These are phyloP conservation scores for Discoglossus pictus DNA, from an alignment of 2,797 vertebrate species.

Conservation along the genomic window DNA sequence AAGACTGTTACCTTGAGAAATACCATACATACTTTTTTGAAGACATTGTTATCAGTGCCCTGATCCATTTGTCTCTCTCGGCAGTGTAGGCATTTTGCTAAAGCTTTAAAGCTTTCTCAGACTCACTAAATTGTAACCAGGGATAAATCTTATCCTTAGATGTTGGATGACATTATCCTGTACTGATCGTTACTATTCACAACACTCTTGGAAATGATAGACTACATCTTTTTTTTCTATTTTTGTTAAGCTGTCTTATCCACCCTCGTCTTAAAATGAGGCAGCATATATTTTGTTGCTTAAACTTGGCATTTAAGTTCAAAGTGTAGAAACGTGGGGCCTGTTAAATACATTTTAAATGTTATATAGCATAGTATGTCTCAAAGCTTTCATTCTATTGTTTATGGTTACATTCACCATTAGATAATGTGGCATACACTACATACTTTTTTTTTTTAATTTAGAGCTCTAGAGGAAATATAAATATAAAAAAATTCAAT, in stretches of 20 bases:
- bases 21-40: conserved; percentile 40
- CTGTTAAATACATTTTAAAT: too few relatives aligned
- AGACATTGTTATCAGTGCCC: conserved; percentile 45
- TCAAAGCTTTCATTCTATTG: too few relatives aligned
- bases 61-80: conserved; percentile 38
- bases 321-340: neutral
- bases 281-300: neutral
- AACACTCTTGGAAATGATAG: conserved; percentile 40
- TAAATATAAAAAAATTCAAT: too few relatives aligned
- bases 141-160: conserved; percentile 42
- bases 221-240: conserved; percentile 20
- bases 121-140: conserved; percentile 38
- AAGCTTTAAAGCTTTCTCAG: conserved; percentile 43
- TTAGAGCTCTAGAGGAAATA: too few relatives aligned
- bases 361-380: too few relatives aligned
- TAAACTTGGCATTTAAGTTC: neutral
- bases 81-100: conserved; percentile 32
- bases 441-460: too few relatives aligned
- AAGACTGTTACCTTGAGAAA: conserved; percentile 31
- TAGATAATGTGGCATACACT: too few relatives aligned
- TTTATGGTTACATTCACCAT: too few relatives aligned
- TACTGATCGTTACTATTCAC: conserved; percentile 32
- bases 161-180: conserved; percentile 45
- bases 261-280: neutral
- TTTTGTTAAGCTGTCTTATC: conserved; percentile 1